A percentile compares a stretch with the other conserved stretches of the same genome.
phyloP scores from a whole-genome alignment of 2,797 vertebrate genomes.

The Falco rusticolus region DNA sequence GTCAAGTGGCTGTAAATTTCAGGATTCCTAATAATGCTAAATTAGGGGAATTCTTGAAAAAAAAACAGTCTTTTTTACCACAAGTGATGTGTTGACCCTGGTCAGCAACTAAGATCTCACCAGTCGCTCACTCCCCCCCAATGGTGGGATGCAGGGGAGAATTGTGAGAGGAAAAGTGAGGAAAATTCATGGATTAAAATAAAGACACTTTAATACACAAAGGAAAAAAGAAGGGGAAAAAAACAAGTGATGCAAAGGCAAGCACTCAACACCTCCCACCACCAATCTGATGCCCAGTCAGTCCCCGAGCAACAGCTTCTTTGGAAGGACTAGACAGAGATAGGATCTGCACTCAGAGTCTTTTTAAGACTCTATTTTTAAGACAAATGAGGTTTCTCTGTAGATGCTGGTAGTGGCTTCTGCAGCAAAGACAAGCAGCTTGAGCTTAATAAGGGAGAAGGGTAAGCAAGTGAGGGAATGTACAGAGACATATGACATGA shows the following conservation, averaged over 20 bases:
- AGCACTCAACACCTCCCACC: constrained; percentile 10
- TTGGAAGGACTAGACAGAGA: not conserved
- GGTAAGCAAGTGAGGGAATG: not conserved
- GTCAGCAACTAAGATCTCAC: not conserved
- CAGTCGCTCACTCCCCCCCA: rapidly evolving
- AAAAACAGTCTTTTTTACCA: not conserved
- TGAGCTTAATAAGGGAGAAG: not conserved
- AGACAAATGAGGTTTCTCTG: not conserved
- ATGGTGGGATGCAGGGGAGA: rapidly evolving
- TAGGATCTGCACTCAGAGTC: not conserved
- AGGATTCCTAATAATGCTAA: not conserved
- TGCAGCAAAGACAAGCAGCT: not conserved
- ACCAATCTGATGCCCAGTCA: not conserved
- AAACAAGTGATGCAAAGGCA: not conserved
- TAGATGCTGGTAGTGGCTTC: not conserved
- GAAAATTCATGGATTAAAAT: not conserved
- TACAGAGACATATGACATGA: not conserved
- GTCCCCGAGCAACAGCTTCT: not conserved
- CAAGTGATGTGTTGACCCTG: not conserved
- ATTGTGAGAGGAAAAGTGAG: not conserved
- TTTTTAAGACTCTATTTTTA: not conserved
- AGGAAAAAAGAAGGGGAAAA: not conserved
- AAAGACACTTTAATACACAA: not conserved
- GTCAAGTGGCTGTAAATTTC: not conserved
- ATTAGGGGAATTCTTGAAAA: not conserved